These are phyloP conservation scores for Hirundichthys speculiger DNA, from an alignment of 2,113 vertebrate species.

Conservation along the genomic window DNA sequence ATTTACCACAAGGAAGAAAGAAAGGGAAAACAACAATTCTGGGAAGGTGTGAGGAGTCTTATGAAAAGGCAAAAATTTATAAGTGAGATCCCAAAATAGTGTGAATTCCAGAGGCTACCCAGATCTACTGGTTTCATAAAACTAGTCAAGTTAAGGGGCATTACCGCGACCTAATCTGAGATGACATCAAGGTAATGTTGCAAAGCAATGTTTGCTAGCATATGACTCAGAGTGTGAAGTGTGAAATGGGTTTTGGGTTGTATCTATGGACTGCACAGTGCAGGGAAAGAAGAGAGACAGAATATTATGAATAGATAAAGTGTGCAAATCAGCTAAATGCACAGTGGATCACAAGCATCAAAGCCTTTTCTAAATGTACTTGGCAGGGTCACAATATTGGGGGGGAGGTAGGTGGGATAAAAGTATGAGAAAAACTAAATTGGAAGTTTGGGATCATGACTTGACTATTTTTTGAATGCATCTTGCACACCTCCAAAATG, in stretches of 20 bases:
- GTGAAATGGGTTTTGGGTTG: slow-evolving; percentile 31
- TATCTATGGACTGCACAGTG: slow-evolving; percentile 25
- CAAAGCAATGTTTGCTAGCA: slow-evolving; percentile 33
- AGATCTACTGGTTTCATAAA: slow-evolving; percentile 53
- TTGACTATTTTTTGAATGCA: slow-evolving; percentile 1
- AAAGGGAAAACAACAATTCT: slow-evolving; percentile 36
- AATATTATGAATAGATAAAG: slow-evolving; percentile 31
- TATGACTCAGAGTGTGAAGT: slow-evolving; percentile 30
- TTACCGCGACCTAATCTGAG: slow-evolving; percentile 10
- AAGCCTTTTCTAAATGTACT: slow-evolving; percentile 48
- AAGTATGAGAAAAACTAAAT: slow-evolving; percentile 11
- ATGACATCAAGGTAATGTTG: neutral
- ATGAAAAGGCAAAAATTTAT: too few relatives aligned
- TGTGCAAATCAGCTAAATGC: slow-evolving; percentile 34
- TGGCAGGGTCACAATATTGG: slow-evolving; percentile 23
- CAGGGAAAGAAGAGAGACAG: slow-evolving; percentile 39
- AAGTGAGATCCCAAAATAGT: slow-evolving; percentile 32
- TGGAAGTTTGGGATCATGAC: neutral
- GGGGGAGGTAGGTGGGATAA: slow-evolving; percentile 11
- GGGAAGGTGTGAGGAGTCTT: slow-evolving; percentile 19
- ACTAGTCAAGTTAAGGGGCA: neutral
- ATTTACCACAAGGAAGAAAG: neutral
- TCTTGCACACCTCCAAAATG: neutral
- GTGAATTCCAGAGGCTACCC: slow-evolving; percentile 10
- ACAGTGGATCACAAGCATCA: slow-evolving; percentile 21